Base-by-base conservation (phyloP, 2,888 invertebrate genomes). In the Drosophila neutralis region DNA sequence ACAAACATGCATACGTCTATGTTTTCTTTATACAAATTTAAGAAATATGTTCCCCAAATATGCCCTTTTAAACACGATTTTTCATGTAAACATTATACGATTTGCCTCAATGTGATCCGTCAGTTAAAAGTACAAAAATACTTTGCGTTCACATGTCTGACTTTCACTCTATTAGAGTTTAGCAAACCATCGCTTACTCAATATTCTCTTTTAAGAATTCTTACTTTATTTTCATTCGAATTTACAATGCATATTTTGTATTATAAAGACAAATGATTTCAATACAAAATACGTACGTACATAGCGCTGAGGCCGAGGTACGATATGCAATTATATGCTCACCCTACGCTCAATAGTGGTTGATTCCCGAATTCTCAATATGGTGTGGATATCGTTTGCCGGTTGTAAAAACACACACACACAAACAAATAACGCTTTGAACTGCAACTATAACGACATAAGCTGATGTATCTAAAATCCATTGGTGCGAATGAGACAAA, bases 401-500 rank as follows among this genome's bases (percentile, higher is more conserved):
- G 76, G 76, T 60, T 72, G 11, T 64, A 21, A 33, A 38, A 58
- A 48, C 11, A 36, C n/a, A 35, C 27, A 51, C 42, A 62, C 21
- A 24, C 27, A 59, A 33, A 42, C 35, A 53, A 58, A 49, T 35
- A 63, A 42, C 24, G 31, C 33, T 49, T 27, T 15, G 29, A 54
- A 51, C 58, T 69, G 45, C 36, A 56, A 36, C 21, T 24, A 64
- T 49, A 67, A 62, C 33, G 59, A 18, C 38, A 51, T 36, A 54
- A 59, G 42, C 65, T 24, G 45, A 21, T 40, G 33, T 35, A 27
- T n/a, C 48, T 15, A 33, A 54, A 33, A 45, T 42, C 58, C 52
- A 59, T 48, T 62, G 54, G 78, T 74, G 78, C 57, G 60, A 78
- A 67, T 29, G 78, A 67, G 71, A 78, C 59, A 42, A 65, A 60